phyloP scores from a whole-genome alignment of 2,797 vertebrate genomes.

The Muraenolepis orangiensis region DNA sequence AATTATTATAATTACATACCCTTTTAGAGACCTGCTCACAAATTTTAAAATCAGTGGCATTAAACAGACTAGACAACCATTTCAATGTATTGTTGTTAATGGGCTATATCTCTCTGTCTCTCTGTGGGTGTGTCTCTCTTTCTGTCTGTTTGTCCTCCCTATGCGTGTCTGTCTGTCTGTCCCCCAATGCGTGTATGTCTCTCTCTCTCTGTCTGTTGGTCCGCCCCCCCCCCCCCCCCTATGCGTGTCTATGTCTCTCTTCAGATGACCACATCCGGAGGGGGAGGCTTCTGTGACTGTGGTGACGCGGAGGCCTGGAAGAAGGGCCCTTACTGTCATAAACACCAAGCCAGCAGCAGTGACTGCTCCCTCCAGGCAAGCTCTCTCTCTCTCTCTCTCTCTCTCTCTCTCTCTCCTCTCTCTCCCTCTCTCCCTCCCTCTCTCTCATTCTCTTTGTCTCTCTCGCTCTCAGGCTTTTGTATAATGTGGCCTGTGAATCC shows the following conservation, averaged over 20 bases:
- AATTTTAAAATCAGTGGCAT: too few relatives aligned
- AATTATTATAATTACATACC: too few relatives aligned
- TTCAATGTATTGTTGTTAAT: not conserved
- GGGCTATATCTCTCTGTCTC: not conserved
- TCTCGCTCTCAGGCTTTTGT: too few relatives aligned
- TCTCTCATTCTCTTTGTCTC: not conserved
- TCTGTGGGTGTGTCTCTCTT: too few relatives aligned
- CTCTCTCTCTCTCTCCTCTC: not conserved
- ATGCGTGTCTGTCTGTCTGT: slow-evolving; percentile 3
- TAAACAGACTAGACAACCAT: not conserved
- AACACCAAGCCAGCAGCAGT: slow-evolving; percentile 79
- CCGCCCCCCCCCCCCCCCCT: not conserved
- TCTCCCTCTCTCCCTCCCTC: not conserved
- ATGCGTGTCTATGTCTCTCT: slow-evolving; percentile 20
- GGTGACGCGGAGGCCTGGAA: slow-evolving; percentile 97
- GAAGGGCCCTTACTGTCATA: slow-evolving; percentile 90
- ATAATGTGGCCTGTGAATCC: too few relatives aligned
- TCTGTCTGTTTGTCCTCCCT: not conserved
- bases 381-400: not conserved
- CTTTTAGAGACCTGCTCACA: too few relatives aligned
- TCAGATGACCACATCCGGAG: slow-evolving; percentile 97
- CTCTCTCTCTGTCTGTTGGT: slow-evolving; percentile 13
- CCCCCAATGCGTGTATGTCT: not conserved
- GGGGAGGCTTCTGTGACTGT: slow-evolving; percentile 97
- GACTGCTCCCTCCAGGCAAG: slow-evolving; percentile 84